Evolutionary conservation across 2,888 invertebrate species (phyloP).

Genomic region (Dyspetes luteomarginatus): DNA sequence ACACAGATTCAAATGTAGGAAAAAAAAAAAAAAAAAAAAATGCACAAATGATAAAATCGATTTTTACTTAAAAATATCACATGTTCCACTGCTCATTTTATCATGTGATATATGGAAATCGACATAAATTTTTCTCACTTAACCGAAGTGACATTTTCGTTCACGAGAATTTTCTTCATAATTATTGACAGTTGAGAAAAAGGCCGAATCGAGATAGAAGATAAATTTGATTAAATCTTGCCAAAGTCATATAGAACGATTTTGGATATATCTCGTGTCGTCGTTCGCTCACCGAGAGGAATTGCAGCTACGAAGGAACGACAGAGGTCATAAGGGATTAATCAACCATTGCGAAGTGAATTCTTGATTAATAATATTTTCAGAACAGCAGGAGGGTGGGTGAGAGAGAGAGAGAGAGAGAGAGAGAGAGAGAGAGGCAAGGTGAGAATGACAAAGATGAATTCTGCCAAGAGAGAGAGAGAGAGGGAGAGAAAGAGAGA

Average conservation of each 20-base stretch:
- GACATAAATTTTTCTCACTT: too few species aligned
- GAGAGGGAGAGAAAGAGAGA: neutral
- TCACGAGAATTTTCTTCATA: too few species aligned
- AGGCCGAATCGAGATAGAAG: neutral
- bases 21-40: too few species aligned
- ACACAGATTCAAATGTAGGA: too few species aligned
- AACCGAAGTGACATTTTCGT: too few species aligned
- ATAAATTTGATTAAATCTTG: neutral
- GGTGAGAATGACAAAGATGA: neutral
- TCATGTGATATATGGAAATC: too few species aligned
- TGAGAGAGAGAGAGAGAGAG: neutral
- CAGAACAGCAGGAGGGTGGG: neutral
- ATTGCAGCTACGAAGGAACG: slow-evolving; percentile 23
- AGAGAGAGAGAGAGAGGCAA: neutral
- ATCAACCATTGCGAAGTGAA: slow-evolving; percentile 22
- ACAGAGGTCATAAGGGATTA: slow-evolving; percentile 43
- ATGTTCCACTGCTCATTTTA: too few species aligned
- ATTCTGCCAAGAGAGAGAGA: neutral
- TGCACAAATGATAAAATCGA: too few species aligned
- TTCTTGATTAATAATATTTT: slow-evolving; percentile 47
- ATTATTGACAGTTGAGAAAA: neutral
- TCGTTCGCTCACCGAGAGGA: slow-evolving; percentile 1
- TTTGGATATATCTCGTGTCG: slow-evolving; percentile 1
- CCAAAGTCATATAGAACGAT: neutral
- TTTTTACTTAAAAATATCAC: too few species aligned